These are phyloP conservation scores for Myocastor coypus DNA, from an alignment of 2,113 vertebrate species.

Conservation along the genomic window DNA sequence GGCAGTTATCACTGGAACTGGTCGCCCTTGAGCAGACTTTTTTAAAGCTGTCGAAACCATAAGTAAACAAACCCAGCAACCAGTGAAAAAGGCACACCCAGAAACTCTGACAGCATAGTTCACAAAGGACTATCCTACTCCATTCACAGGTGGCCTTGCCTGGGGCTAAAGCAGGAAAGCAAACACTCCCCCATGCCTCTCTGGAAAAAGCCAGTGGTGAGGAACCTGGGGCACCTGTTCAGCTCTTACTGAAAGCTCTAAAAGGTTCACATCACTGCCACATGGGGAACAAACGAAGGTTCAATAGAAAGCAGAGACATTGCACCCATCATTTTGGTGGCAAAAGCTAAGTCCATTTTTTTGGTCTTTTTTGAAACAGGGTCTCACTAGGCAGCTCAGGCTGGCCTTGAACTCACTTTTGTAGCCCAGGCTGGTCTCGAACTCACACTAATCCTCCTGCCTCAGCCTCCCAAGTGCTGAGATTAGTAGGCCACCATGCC, in stretches of 20 bases:
- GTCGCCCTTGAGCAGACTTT: background rate
- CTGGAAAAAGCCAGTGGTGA: background rate
- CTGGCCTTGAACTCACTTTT: no score
- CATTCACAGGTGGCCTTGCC: constrained; percentile 32
- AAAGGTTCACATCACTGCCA: background rate
- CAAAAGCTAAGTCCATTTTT: background rate
- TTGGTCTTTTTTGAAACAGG: no score
- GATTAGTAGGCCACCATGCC: no score
- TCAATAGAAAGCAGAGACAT: background rate
- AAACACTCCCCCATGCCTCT: background rate
- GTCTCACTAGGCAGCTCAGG: no score
- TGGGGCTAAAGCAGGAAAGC: constrained; percentile 56
- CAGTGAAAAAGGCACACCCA: constrained; percentile 82
- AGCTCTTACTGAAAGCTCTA: background rate
- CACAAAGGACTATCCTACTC: constrained; percentile 52
- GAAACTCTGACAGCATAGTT: constrained; percentile 83
- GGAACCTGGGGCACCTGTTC: background rate
- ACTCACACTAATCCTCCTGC: no score
- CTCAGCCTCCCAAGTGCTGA: no score
- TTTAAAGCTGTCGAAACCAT: constrained; percentile 69
- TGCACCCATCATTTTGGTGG: no score
- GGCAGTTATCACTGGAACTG: background rate
- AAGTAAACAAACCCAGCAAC: constrained; percentile 74
- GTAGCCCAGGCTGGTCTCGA: no score
- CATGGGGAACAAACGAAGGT: background rate